Conservation (phyloP, 2,888 invertebrate species). For the Cephonodes hylas region DNA sequence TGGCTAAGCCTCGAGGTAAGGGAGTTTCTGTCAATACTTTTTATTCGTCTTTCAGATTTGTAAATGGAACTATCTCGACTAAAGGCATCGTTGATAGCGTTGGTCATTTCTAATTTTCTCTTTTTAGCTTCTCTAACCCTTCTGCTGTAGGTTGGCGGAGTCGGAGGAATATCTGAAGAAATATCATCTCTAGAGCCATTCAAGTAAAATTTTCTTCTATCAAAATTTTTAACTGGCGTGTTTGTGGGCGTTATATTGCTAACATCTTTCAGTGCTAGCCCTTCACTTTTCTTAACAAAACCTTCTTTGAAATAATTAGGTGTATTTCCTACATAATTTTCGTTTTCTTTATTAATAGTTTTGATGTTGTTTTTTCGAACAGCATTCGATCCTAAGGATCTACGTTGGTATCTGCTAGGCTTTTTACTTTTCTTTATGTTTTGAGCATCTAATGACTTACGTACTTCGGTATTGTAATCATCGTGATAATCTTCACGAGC, state of each 20-base stretch:
- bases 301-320: constrained; percentile 83
- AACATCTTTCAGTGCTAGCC: constrained; percentile 78
- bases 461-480: constrained; percentile 45
- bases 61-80: constrained; percentile 61
- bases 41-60: constrained; percentile 69
- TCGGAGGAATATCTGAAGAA: constrained; percentile 62
- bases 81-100: constrained; percentile 52
- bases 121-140: constrained; percentile 75
- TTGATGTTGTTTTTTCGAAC: constrained; percentile 58
- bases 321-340: constrained; percentile 77
- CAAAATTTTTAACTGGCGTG: constrained; percentile 60
- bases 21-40: constrained; percentile 47
- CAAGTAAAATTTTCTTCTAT: constrained; percentile 53
- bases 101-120: constrained; percentile 72
- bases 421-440: constrained; percentile 70
- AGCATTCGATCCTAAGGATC: constrained; percentile 63
- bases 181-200: constrained; percentile 58
- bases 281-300: constrained; percentile 77
- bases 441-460: constrained; percentile 68
- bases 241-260: constrained; percentile 83
- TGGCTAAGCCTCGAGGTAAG: constrained; percentile 55
- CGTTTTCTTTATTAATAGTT: constrained; percentile 70
- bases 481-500: constrained; percentile 41
- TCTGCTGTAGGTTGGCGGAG: constrained; percentile 71
- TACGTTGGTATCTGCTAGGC: constrained; percentile 71